Base-by-base conservation (phyloP, 2,113 vertebrate species). In the Poeciliopsis occidentalis region DNA sequence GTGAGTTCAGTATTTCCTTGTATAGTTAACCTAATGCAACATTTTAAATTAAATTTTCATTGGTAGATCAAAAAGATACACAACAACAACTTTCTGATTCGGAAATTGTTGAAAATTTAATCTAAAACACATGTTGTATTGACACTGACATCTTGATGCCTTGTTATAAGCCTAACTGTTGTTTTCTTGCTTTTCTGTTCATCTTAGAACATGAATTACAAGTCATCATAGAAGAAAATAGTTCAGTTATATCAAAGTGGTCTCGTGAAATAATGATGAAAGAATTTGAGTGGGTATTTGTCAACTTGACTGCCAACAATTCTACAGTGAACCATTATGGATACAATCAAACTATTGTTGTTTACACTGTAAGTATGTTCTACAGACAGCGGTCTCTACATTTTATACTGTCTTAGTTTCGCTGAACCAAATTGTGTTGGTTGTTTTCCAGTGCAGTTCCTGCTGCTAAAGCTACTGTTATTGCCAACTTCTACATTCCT, bases 251-350 rank as follows among this genome's bases (percentile, higher is more conserved):
- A 31, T 85, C 80, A 0, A 6, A 69, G 4, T 63, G 22, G 60
- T 81, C 88, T 34, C 63, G 1, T 0, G 3, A 73, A 5, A 2
- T 75, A 29, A 85, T 90, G 78, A 61, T 30, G 62, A 84, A 79
- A 0, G 85, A 91, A 66, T 87, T 67, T 8, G 88, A 92, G 74
- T 92, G 89, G 91, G 31, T 86, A 1, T 93, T 93, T 57, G 13
- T 89, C 22, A 15, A 63, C 75, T 76, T 91, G 34, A 51, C n/a
- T 0, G 65, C 82, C 69, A 19, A 10, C 41, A 73, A 37, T 30
- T 34, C 13, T 22, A 84, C n/a, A 2, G 7, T 30, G 2, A 75
- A 60, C 64, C 47, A 30, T 30, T 26, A 68, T 39, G 15, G 30
- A 11, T 10, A 61, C 37, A 62, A 75, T 57, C 73, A 75, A 68